Conservation (phyloP, 53 echinoderm and acorn worm species). For the Actinopyga echinites region DNA sequence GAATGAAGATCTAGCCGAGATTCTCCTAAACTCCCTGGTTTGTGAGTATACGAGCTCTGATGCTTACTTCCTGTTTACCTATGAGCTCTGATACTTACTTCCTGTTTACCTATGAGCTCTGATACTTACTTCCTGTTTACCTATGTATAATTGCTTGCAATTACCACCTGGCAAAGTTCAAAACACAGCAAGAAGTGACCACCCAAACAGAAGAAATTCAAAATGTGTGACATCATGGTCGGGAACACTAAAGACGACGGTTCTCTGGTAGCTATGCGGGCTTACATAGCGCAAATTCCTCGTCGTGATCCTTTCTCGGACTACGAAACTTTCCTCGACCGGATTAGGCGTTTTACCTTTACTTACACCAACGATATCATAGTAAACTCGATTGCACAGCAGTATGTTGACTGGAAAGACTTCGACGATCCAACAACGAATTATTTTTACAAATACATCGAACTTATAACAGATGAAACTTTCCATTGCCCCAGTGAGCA, state of each 20-base stretch:
- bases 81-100: too few relatives aligned
- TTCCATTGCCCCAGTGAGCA: constrained; percentile 57
- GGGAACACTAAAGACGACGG: constrained; percentile 12
- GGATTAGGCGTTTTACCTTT: neutral
- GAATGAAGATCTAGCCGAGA: too few relatives aligned
- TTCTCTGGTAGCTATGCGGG: neutral
- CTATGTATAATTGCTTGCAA: too few relatives aligned
- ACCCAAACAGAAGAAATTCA: neutral
- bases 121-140: too few relatives aligned
- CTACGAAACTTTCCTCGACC: constrained; percentile 14
- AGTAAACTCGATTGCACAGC: constrained; percentile 28
- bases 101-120: too few relatives aligned
- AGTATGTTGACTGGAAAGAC: constrained; percentile 64
- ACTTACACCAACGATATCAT: neutral
- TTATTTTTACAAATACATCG: constrained; percentile 63
- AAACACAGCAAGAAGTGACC: too few relatives aligned
- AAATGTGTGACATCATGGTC: constrained; percentile 10
- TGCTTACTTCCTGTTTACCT: too few relatives aligned
- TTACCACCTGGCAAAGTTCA: too few relatives aligned
- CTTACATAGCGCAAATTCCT: neutral
- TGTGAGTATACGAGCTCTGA: too few relatives aligned
- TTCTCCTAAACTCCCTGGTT: too few relatives aligned
- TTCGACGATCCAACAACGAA: constrained; percentile 64
- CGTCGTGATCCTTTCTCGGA: neutral
- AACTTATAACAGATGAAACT: constrained; percentile 61